phyloP scores from a whole-genome alignment of 2,888 invertebrate genomes.

The Drosophila subsilvestris region DNA sequence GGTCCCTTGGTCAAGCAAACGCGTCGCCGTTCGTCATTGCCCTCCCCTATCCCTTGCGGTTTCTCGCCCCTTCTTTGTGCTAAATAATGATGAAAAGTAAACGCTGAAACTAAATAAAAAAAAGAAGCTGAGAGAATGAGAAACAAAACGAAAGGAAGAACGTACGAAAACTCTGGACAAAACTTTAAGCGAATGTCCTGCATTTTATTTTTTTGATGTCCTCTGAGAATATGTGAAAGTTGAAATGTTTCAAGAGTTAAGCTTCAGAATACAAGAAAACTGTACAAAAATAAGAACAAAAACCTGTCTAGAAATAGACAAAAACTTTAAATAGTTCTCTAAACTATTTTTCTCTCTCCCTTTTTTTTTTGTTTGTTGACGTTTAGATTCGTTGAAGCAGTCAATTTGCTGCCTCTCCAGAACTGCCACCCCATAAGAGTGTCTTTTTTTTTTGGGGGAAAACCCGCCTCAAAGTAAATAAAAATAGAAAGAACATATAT shows the following conservation, averaged over 20 bases:
- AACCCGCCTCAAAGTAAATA: background rate
- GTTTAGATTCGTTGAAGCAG: conserved; percentile 61
- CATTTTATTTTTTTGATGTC: conserved; percentile 79
- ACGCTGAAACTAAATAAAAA: conserved; percentile 47
- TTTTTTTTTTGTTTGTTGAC: conserved; percentile 55
- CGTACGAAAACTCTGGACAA: conserved; percentile 46
- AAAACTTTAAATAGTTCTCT: conserved; percentile 73
- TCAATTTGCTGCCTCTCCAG: conserved; percentile 65
- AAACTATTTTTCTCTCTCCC: conserved; percentile 11
- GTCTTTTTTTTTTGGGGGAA: conserved; percentile 1
- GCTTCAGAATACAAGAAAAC: conserved; percentile 54
- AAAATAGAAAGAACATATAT: background rate
- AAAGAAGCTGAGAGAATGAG: conserved; percentile 15
- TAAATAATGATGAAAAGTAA: conserved; percentile 80
- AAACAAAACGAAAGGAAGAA: conserved; percentile 1
- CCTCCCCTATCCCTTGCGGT: conserved; percentile 60
- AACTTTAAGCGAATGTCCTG: conserved; percentile 82
- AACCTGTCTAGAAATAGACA: conserved; percentile 42
- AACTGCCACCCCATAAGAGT: conserved; percentile 48
- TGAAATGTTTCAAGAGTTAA: conserved; percentile 80
- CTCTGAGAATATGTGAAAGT: conserved; percentile 81
- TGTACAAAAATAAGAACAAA: conserved; percentile 30
- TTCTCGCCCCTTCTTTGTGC: conserved; percentile 70
- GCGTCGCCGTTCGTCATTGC: conserved; percentile 27
- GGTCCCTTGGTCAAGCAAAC: conserved; percentile 9